Evolutionary conservation across 1,140 invertebrate species (phyloP), one percentile per base, ranked within the genome.

Genomic region (Asobara japonica): DNA sequence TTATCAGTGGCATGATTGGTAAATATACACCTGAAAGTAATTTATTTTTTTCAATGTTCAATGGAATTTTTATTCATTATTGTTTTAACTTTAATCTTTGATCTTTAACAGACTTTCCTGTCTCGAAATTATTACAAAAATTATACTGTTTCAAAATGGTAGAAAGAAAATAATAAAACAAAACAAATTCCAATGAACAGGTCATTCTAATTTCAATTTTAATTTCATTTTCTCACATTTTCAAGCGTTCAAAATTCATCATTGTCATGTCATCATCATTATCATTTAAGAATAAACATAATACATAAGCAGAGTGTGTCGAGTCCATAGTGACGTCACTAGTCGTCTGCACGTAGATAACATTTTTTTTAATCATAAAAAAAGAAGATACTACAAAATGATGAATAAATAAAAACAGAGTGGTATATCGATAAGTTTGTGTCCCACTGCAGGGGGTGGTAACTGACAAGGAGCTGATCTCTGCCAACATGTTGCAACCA

Each of bases 371-470:
- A 48, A 18, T 22, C 27, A 67, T 48, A 11, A 69, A 65, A 69
- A 36, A 56, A 51, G 33, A 10, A 45, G 8, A 62, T n/a, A 61
- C 29, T 62, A 41, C 16, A 62, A 51, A 80, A 75, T 79, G 82
- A 79, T 77, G 84, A 83, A 84, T 84, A 81, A 62, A 62, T 1
- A 25, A 56, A 62, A 31, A 62, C n/a, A 60, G 8, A 60, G 27
- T 85, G 85, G 84, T 85, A 84, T 87, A 87, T 86, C 86, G 86
- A 87, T 86, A 86, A 87, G 86, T 87, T 87, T 87, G 86, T 87
- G 85, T 87, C 84, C 86, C 84, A 85, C 85, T 87, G 84, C 86
- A 87, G 86, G 84, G 86, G 84, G 85, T 87, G 85, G 85, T 87
- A 87, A 87, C 86, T 86, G 85, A 62, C 84, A 86, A 87, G 86